Evolutionary conservation across 2,797 vertebrate species (phyloP).

Genomic region (Meriones psammophilus): DNA sequence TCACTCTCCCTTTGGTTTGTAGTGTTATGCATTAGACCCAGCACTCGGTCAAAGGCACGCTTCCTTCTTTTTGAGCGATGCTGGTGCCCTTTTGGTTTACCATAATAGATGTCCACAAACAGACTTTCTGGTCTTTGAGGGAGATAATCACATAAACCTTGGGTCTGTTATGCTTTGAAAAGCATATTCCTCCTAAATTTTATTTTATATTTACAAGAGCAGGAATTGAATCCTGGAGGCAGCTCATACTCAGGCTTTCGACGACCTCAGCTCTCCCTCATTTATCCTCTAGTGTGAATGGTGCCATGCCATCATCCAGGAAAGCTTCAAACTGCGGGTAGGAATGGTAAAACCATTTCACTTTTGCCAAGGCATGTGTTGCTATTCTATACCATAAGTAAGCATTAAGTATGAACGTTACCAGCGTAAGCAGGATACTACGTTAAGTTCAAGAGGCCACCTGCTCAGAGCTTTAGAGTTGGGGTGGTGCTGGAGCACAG

Average conservation of each 20-base stretch:
- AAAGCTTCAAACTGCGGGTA: not conserved
- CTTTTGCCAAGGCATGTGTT: conserved; percentile 3
- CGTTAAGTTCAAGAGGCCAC: not conserved
- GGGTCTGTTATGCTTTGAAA: conserved; percentile 26
- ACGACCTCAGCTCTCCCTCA: not conserved
- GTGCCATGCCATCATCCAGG: not conserved
- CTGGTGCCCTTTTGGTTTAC: not conserved
- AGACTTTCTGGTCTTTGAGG: conserved; percentile 40
- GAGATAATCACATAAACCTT: conserved; percentile 42
- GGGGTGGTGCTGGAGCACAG: rapidly evolving
- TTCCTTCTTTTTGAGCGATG: conserved; percentile 13
- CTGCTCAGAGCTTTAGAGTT: not conserved
- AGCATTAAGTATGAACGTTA: not conserved
- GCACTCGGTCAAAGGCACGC: not conserved
- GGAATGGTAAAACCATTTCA: not conserved
- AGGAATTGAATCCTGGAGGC: conserved; percentile 22
- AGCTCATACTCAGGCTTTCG: not conserved
- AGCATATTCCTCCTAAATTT: conserved; percentile 51
- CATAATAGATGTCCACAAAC: conserved; percentile 50
- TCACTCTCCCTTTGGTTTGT: conserved; percentile 13
- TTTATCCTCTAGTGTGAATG: not conserved
- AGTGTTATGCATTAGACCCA: not conserved
- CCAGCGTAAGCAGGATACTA: not conserved
- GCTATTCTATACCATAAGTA: not conserved
- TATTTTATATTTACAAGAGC: conserved; percentile 33